Percentiles rank a stretch among this genome's conserved stretches.
phyloP scores from a whole-genome alignment of 2,888 invertebrate genomes.

The Hemistola chrysoprasaria region DNA sequence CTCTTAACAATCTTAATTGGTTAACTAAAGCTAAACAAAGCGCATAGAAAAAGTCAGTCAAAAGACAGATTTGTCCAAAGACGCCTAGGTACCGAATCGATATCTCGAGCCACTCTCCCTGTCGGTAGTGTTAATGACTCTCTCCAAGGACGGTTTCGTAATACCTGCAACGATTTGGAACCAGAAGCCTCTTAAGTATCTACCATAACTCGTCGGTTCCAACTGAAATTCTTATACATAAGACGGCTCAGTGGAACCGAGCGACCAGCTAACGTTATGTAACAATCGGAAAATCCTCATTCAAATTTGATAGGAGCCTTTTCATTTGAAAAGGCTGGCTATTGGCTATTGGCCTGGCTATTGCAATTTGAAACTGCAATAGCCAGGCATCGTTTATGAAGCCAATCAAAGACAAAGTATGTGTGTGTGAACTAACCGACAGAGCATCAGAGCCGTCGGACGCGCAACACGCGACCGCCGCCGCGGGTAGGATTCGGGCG shows the following conservation, averaged over 20 bases:
- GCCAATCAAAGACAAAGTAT: slow-evolving; percentile 23
- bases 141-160: slow-evolving; percentile 41
- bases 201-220: neutral
- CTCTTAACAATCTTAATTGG: slow-evolving; percentile 40
- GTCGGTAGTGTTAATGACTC: slow-evolving; percentile 23
- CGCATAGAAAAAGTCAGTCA: slow-evolving; percentile 31
- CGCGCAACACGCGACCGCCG: slow-evolving; percentile 71
- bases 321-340: no score
- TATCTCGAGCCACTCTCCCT: slow-evolving; percentile 23
- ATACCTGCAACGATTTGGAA: neutral
- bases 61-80: slow-evolving; percentile 32
- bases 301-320: no score
- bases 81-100: slow-evolving; percentile 30
- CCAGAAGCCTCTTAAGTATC: slow-evolving; percentile 4
- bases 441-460: slow-evolving; percentile 76
- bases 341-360: no score
- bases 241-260: slow-evolving; percentile 27
- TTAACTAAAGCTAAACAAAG: slow-evolving; percentile 21
- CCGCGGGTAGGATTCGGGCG: slow-evolving; percentile 52
- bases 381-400: slow-evolving; percentile 9
- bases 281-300: slow-evolving; percentile 40
- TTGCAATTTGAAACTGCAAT: slow-evolving; percentile 3
- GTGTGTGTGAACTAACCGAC: slow-evolving; percentile 62
- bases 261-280: slow-evolving; percentile 48
- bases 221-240: slow-evolving; percentile 27